Evolutionary conservation across 2,113 vertebrate genomes (phyloP).

Genomic region (Thamnaconus septentrionalis): DNA sequence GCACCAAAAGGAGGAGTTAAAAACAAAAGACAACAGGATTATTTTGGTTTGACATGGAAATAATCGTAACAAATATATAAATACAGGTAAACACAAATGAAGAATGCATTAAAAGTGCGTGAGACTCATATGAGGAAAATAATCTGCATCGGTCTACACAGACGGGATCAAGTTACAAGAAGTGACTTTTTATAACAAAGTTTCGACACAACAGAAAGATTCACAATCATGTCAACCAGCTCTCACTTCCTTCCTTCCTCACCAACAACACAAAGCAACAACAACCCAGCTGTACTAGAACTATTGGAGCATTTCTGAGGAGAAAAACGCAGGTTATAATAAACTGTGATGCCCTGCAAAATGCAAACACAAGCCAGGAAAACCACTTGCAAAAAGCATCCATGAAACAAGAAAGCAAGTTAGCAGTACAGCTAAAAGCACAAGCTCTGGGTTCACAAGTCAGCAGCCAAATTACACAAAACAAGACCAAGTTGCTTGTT

Average conservation of each 20-base stretch:
- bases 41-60: too few relatives aligned
- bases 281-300: conserved; percentile 38
- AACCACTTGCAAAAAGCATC: conserved; percentile 1
- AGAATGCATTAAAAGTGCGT: too few relatives aligned
- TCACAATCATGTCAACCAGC: conserved; percentile 11
- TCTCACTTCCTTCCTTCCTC: not conserved
- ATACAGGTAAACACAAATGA: too few relatives aligned
- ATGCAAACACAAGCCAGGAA: conserved; percentile 13
- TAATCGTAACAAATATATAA: too few relatives aligned
- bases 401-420: conserved; percentile 24
- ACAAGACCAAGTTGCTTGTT: conserved; percentile 23
- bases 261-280: conserved; percentile 6
- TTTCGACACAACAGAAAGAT: conserved; percentile 20
- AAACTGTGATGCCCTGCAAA: not conserved
- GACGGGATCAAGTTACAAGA: conserved; percentile 11
- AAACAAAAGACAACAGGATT: too few relatives aligned
- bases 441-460: conserved; percentile 7
- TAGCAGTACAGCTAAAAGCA: conserved; percentile 9
- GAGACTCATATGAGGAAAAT: not conserved
- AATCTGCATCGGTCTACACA: not conserved
- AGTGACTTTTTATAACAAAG: conserved; percentile 4
- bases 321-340: conserved; percentile 7
- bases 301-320: not conserved
- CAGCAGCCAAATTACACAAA: conserved; percentile 33
- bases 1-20: too few relatives aligned